These are phyloP conservation scores for Oegoconia quadripuncta DNA, from an alignment of 2,888 invertebrate genomes.

Conservation along the genomic window DNA sequence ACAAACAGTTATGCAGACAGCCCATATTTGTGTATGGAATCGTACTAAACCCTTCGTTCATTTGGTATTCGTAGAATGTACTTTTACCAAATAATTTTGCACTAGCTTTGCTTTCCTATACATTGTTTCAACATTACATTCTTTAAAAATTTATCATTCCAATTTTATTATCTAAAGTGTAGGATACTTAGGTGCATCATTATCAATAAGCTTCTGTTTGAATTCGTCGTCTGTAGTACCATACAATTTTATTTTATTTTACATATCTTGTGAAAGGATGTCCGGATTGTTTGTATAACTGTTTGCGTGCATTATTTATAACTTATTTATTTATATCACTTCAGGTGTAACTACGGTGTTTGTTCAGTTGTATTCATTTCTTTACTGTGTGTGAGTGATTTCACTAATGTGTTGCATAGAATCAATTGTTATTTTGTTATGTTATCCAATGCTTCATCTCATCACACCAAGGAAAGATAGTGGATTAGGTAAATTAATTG, in stretches of 20 bases:
- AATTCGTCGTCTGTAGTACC: slow-evolving; percentile 18
- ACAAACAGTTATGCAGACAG: slow-evolving; percentile 59
- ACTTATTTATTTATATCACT: slow-evolving; percentile 53
- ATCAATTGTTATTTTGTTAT: slow-evolving; percentile 29
- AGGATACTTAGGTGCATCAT: slow-evolving; percentile 70
- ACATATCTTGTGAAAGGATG: slow-evolving; percentile 10
- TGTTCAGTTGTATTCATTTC: slow-evolving; percentile 12
- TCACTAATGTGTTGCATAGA: slow-evolving; percentile 35
- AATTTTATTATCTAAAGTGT: slow-evolving; percentile 73
- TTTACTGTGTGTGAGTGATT: slow-evolving; percentile 31
- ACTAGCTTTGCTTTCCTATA: slow-evolving; percentile 24
- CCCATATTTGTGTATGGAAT: slow-evolving; percentile 30
- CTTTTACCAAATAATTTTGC: slow-evolving; percentile 17
- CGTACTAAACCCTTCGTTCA: slow-evolving; percentile 26
- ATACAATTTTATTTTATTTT: slow-evolving; percentile 13
- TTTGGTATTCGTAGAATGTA: slow-evolving; percentile 18
- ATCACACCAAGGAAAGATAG: slow-evolving; percentile 29
- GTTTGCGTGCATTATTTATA: slow-evolving; percentile 51
- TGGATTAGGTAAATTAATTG: slow-evolving; percentile 37
- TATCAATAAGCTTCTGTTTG: slow-evolving; percentile 51
- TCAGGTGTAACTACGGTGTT: slow-evolving; percentile 50
- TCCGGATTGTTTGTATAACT: slow-evolving; percentile 55
- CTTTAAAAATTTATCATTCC: slow-evolving; percentile 77
- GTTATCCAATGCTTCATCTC: slow-evolving; percentile 40
- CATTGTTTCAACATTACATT: slow-evolving; percentile 62